phyloP scores from a whole-genome alignment of 2,113 vertebrate species.

The Pheucticus melanocephalus region DNA sequence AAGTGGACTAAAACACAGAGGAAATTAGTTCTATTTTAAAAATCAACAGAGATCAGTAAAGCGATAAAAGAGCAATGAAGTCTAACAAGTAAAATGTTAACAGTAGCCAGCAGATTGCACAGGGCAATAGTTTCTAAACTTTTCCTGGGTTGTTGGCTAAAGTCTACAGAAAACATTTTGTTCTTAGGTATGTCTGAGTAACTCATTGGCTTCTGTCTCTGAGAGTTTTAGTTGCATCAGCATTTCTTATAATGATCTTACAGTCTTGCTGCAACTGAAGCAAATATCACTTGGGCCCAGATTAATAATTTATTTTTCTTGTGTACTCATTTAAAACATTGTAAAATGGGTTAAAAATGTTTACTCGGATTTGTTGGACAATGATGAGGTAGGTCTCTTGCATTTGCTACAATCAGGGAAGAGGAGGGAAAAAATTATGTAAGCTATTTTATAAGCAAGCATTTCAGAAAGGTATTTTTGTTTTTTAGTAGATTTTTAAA shows the following conservation, averaged over 20 bases:
- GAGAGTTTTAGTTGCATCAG: not conserved
- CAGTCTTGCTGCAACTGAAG: not conserved
- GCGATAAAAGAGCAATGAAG: not conserved
- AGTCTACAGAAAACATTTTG: not conserved
- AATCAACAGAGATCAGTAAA: not conserved
- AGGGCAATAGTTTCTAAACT: not conserved
- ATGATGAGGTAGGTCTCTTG: not conserved
- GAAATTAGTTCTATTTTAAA: not conserved
- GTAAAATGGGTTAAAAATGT: not conserved
- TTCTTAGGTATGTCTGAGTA: not conserved
- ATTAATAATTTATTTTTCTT: not conserved
- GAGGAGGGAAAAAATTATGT: not conserved
- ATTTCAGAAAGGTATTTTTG: not conserved
- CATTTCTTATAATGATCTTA: not conserved
- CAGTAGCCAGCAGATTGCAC: not conserved
- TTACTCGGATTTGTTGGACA: not conserved
- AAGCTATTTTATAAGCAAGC: not conserved
- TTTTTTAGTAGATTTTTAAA: not conserved
- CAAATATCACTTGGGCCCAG: not conserved
- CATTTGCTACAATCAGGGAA: not conserved
- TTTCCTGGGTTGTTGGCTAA: not conserved
- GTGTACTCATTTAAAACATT: not conserved
- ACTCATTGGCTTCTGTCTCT: not conserved
- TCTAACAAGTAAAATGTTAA: not conserved
- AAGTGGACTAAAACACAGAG: not conserved